Base-by-base conservation (phyloP, 2,797 vertebrate species). In the Adrianichthys oophorus region DNA sequence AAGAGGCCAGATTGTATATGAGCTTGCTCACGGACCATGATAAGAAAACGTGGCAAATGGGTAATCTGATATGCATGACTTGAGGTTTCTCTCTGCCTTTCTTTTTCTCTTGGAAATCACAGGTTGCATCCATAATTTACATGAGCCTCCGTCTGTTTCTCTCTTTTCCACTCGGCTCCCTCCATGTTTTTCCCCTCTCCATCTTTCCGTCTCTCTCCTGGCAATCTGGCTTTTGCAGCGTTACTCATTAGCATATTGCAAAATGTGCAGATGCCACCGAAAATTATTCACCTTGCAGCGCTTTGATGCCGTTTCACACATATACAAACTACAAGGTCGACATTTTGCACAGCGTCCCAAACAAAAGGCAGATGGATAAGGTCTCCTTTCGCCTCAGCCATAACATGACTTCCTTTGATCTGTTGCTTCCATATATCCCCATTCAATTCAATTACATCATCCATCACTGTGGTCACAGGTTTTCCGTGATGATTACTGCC, bases 61-160 rank as follows among this genome's bases (percentile, higher is more conserved):
- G 84, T 90, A 90, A 91, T 90, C 90, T 91, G 88, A 91, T 90
- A 91, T 91, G 90, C 92, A 92, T 92, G 90, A 91, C 89, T 91
- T 90, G 83, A 90, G 82, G 88, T 90, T 90, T 86, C 88, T 88
- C 76, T 82, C 71, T 85, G 78, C 80, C 70, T 83, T 87, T 89
- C 82, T 90, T 89, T 89, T 89, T 88, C 88, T 88, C 87, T 86
- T 89, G 87, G 86, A 92, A 90, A 91, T 91, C 87, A 80, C 88
- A 91, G 89, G 80, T 91, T 87, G 87, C 85, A 91, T 91, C 85
- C 85, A 91, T 92, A 90, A 92, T 92, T 91, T 88, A 92, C 85
- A 88, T 73, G 79, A 84, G 79, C 83, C 85, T 85, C 87, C 81
- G 78, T 89, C 88, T 90, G 85, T 89, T 86, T 86, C 84, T 83